phyloP scores from a whole-genome alignment of 2,113 vertebrate species.

The Petaurus breviceps region DNA sequence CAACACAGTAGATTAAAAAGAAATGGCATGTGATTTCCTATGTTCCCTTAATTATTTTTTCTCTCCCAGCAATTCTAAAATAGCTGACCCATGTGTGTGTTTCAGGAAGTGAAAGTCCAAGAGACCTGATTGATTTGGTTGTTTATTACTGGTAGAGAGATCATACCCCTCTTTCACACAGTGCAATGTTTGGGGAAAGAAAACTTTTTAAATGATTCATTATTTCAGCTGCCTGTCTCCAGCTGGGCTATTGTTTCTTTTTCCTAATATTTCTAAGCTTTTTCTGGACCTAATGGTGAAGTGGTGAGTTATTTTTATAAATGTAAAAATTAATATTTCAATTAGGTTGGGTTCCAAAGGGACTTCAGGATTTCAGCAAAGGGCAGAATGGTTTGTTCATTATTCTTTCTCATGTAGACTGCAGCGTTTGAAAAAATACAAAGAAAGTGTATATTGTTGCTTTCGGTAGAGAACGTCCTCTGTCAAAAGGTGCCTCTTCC shows the following conservation, averaged over 20 bases:
- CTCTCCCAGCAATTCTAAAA: constrained; percentile 34
- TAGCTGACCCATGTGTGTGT: background rate
- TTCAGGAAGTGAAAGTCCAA: constrained; percentile 19
- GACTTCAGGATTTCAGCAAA: constrained; percentile 57
- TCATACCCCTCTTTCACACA: constrained; percentile 15
- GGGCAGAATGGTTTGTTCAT: constrained; percentile 53
- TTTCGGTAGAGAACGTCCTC: constrained; percentile 64
- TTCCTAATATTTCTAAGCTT: background rate
- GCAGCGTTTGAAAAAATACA: constrained; percentile 57
- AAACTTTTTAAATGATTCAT: constrained; percentile 48
- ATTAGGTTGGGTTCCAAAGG: constrained; percentile 66
- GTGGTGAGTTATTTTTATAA: constrained; percentile 38
- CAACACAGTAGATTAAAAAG: constrained; percentile 51
- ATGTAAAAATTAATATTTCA: constrained; percentile 70
- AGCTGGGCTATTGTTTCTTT: background rate
- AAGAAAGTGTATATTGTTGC: constrained; percentile 65
- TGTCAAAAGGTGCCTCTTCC: constrained; percentile 72
- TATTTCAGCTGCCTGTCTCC: constrained; percentile 14
- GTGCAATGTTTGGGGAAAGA: background rate
- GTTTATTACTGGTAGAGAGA: constrained; percentile 24
- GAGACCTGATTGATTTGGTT: background rate
- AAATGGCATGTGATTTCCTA: constrained; percentile 3
- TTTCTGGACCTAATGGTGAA: constrained; percentile 58
- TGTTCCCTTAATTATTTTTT: background rate
- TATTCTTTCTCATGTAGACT: constrained; percentile 57